Percentiles rank a stretch among this genome's conserved stretches.
These are phyloP conservation scores for Megalurothrips usitatus DNA, from an alignment of 2,888 invertebrate species.

Conservation along the genomic window DNA sequence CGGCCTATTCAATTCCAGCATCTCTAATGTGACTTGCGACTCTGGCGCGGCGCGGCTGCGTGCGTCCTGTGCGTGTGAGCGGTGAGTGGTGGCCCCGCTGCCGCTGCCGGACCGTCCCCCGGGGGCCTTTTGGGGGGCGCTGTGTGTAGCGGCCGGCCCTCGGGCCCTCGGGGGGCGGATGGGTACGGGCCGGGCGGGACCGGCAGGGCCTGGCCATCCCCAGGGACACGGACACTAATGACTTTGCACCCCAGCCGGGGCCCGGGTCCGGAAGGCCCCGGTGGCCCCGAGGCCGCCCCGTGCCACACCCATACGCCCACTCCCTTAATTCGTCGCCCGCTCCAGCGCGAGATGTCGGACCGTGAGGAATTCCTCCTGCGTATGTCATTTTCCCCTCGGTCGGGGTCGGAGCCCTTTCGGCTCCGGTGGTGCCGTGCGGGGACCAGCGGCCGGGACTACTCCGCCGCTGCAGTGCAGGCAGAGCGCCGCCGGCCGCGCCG, in stretches of 20 bases:
- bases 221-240: constrained; percentile 10
- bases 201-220: not conserved
- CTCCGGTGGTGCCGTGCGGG: no score
- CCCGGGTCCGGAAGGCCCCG: not conserved
- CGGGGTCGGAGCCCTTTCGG: no score
- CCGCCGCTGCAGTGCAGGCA: not conserved
- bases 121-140: constrained; percentile 29
- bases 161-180: not conserved
- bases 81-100: not conserved
- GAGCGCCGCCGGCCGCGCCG: not conserved
- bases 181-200: not conserved
- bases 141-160: not conserved
- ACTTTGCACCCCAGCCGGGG: constrained; percentile 10
- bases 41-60: not conserved
- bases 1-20: no score
- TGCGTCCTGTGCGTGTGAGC: not conserved
- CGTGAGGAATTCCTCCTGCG: no score
- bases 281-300: not conserved
- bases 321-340: no score
- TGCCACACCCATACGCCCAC: not conserved
- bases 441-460: no score
- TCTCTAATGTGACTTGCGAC: no score
- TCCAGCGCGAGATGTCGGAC: no score
- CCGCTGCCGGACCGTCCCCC: constrained; percentile 16
- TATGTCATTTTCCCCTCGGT: no score